phyloP scores from a whole-genome alignment of 2,113 vertebrate genomes.

The Nicator chloris region DNA sequence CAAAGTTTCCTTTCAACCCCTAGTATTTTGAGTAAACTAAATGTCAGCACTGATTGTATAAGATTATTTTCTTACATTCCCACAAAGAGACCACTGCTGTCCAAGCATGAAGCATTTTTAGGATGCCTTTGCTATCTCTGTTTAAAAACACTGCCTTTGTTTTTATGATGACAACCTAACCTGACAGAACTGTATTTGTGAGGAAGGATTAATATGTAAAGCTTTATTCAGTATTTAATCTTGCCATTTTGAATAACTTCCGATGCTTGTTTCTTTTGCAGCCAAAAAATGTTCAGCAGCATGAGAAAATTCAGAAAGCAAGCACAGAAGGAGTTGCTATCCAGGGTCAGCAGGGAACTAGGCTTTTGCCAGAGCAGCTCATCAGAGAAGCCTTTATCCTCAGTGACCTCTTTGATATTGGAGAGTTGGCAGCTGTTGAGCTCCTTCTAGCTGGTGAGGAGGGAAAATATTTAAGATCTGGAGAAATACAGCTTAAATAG shows the following conservation, averaged over 20 bases:
- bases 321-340: constrained; percentile 94
- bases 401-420: constrained; percentile 94
- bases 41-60: neutral
- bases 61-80: neutral
- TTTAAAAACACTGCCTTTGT: neutral
- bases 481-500: neutral
- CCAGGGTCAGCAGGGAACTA: constrained; percentile 92
- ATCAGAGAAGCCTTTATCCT: constrained; percentile 95
- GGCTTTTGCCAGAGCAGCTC: constrained; percentile 91
- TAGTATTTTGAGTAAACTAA: neutral
- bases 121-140: neutral
- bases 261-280: constrained; percentile 51
- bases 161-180: neutral
- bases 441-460: constrained; percentile 91
- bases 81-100: neutral
- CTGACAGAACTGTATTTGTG: neutral
- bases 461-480: neutral
- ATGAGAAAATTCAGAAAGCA: constrained; percentile 94
- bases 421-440: constrained; percentile 93
- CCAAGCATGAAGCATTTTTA: neutral
- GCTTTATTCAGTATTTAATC: neutral
- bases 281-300: constrained; percentile 94
- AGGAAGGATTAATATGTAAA: neutral
- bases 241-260: constrained; percentile 15
- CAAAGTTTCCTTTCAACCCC: neutral